Conservation (phyloP, 2,113 vertebrate genomes). For the Oryzias celebensis region DNA sequence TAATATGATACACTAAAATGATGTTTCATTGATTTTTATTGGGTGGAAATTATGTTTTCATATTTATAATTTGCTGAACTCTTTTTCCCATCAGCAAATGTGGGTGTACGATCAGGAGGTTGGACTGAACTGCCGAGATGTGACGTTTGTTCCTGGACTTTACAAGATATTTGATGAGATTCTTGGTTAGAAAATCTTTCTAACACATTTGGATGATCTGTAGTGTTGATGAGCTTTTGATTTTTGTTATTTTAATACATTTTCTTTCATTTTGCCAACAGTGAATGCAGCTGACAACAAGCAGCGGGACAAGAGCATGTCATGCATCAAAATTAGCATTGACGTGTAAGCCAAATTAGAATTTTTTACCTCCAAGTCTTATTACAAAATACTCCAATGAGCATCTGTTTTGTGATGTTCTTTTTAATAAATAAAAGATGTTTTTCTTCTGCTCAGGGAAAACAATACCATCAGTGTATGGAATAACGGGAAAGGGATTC, state of each 20-base stretch:
- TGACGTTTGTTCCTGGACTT: slow-evolving; percentile 94
- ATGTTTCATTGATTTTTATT: too few species aligned
- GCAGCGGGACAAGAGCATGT: slow-evolving; percentile 93
- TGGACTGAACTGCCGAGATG: slow-evolving; percentile 89
- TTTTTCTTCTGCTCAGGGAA: slow-evolving; percentile 77
- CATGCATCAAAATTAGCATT: slow-evolving; percentile 91
- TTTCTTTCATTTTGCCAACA: slow-evolving; percentile 42
- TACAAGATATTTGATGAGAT: slow-evolving; percentile 99
- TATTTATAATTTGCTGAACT: neutral
- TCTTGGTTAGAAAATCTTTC: slow-evolving; percentile 81
- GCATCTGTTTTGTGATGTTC: neutral
- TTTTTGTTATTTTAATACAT: neutral
- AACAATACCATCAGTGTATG: slow-evolving; percentile 93
- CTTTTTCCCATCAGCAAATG: slow-evolving; percentile 84
- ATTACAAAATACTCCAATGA: neutral
- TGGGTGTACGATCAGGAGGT: slow-evolving; percentile 92
- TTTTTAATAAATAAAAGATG: neutral
- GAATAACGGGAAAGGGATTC: slow-evolving; percentile 98
- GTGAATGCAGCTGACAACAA: slow-evolving; percentile 99
- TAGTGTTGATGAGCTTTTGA: neutral
- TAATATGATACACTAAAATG: too few species aligned
- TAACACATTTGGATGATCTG: neutral
- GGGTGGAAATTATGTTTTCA: too few species aligned
- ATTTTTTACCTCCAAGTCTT: neutral
- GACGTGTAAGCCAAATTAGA: slow-evolving; percentile 85